A percentile compares a stretch with the other conserved stretches of the same genome.
Evolutionary conservation across 2,888 invertebrate genomes (phyloP).

Genomic region (Lithophane semibrunnea): DNA sequence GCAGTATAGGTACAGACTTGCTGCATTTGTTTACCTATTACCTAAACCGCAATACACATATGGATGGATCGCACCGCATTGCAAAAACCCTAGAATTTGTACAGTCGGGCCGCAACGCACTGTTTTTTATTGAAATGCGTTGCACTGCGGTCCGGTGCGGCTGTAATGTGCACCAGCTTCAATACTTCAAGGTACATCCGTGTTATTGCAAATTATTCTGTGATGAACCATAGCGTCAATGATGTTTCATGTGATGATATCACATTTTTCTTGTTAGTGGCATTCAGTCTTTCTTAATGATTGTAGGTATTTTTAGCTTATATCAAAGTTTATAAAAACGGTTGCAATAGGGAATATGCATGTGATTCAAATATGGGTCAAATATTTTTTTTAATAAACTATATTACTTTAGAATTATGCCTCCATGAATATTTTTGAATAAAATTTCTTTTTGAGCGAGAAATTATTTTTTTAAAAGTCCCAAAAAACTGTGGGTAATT

Average conservation of each 20-base stretch:
- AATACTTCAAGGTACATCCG: conserved; percentile 18
- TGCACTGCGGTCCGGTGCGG: not conserved
- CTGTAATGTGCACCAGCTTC: not conserved
- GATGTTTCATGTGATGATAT: conserved; percentile 39
- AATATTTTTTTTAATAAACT: no score
- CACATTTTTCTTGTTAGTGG: conserved; percentile 24
- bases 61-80: not conserved
- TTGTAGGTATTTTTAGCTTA: not conserved
- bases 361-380: no score
- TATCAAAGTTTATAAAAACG: not conserved
- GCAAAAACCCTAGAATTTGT: not conserved
- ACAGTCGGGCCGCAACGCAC: not conserved
- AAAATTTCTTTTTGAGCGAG: no score
- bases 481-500: no score
- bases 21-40: not conserved
- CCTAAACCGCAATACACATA: not conserved
- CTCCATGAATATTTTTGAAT: no score
- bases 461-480: no score
- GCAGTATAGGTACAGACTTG: not conserved
- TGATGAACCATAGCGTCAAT: conserved; percentile 11
- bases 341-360: no score
- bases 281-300: not conserved
- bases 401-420: no score
- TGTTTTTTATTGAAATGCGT: not conserved
- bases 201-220: conserved; percentile 35